Percentiles rank a stretch among this genome's conserved stretches.
phyloP scores from a whole-genome alignment of 1,140 invertebrate species.

The Drosophila lacertosa region DNA sequence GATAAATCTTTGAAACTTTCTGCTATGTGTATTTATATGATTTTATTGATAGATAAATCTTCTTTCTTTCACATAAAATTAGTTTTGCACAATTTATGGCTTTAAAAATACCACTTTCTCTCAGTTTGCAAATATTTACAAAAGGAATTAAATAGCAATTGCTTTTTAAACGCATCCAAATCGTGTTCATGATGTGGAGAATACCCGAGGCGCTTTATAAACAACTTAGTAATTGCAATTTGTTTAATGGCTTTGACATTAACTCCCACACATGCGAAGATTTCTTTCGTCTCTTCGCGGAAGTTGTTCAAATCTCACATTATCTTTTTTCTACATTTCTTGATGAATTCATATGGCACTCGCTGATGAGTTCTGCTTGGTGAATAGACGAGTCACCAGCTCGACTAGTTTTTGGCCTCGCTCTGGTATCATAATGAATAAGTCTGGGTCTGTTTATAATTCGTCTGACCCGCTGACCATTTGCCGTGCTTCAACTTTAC shows the following conservation, averaged over 20 bases:
- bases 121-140: not conserved
- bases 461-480: slow-evolving; percentile 24
- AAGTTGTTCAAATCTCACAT: too few species aligned
- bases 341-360: too few species aligned
- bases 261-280: not conserved
- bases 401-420: not conserved
- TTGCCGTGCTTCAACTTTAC: slow-evolving; percentile 33
- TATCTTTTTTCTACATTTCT: not conserved
- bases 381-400: slow-evolving; percentile 8
- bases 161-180: not conserved
- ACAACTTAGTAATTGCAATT: slow-evolving; percentile 2
- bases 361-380: slow-evolving; percentile 2
- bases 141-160: not conserved
- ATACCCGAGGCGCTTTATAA: not conserved
- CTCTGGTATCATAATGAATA: slow-evolving; percentile 15
- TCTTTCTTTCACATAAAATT: not conserved
- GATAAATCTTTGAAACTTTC: too few species aligned
- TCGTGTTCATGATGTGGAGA: not conserved
- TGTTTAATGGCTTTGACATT: slow-evolving; percentile 6
- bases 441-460: slow-evolving; percentile 20
- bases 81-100: not conserved
- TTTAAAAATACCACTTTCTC: not conserved
- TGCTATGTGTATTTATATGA: too few species aligned
- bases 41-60: too few species aligned
- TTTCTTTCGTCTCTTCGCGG: not conserved